Base-by-base conservation (phyloP, 2,797 vertebrate genomes). In the Psittacula echo region DNA sequence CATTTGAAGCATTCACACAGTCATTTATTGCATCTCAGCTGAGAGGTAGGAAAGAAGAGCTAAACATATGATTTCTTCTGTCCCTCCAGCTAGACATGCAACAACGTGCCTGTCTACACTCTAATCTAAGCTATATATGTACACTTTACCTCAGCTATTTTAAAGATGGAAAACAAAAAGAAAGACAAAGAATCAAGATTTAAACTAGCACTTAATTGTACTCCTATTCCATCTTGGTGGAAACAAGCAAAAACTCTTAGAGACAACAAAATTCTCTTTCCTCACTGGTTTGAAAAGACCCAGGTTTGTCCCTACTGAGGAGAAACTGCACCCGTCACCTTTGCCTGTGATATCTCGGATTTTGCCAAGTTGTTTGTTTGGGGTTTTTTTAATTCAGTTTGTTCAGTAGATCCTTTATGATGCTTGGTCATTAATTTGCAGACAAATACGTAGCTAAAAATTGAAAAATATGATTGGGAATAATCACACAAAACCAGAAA, bases 91-190 rank as follows among this genome's bases (percentile, higher is more conserved):
- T 87, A 93, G 84, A 95, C 86, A 0, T 92, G 96, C 84, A 92
- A 67, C 92, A 85, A 71, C 94, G 89, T 61, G 94, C 84, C 88
- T 93, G 77, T 79, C 95, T 94, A 87, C 67, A 32, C 84, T 94
- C 85, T 90, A 93, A 93, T 90, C 95, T 93, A 67, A 44, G 88
- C 70, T 92, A 80, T 66, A 85, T 76, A 90, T 84, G 83, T 64
- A 88, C 73, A 86, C 66, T 93, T 82, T n/a, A 89, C 93, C 81
- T 79, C 95, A 96, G 85, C 83, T 97, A 93, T 94, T 96, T 92
- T 93, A 93, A 91, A 91, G 78, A 68, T 41, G 30, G 64, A 77
- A 48, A 72, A 79, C 41, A 91, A 90, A 93, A 89, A 85, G 75
- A 87, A 85, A 94, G 58, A 85, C 82, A 93, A 94, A 86, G 30